phyloP scores from a whole-genome alignment of 2,888 invertebrate species.

The Eremobia ochroleuca region DNA sequence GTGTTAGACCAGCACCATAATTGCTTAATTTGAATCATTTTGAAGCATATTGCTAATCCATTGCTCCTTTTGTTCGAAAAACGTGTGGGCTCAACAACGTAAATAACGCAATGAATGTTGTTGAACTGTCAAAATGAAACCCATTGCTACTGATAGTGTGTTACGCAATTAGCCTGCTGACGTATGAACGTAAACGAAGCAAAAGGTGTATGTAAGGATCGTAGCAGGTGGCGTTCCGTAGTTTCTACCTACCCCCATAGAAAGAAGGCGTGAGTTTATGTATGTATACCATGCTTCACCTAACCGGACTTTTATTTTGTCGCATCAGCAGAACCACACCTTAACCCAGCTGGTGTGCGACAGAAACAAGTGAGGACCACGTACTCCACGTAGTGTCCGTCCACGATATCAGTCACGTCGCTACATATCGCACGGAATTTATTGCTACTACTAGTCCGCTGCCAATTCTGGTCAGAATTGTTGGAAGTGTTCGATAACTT shows the following conservation, averaged over 20 bases:
- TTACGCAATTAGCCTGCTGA: neutral
- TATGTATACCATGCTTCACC: neutral
- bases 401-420: conserved; percentile 81
- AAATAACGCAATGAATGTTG: too few species aligned
- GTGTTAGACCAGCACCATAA: too few species aligned
- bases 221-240: neutral
- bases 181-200: neutral
- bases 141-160: too few species aligned
- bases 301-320: neutral
- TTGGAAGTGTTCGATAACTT: conserved; percentile 20
- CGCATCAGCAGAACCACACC: conserved; percentile 18
- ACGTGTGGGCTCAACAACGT: too few species aligned
- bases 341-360: conserved; percentile 44
- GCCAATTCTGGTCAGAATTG: conserved; percentile 26
- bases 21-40: too few species aligned
- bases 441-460: conserved; percentile 66
- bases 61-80: too few species aligned
- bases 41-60: too few species aligned
- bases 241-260: neutral
- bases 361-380: conserved; percentile 76
- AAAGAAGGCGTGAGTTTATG: neutral
- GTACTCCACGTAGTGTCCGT: conserved; percentile 79
- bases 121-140: too few species aligned
- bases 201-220: neutral
- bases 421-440: conserved; percentile 74